These are phyloP conservation scores for Phacellophora camtschatica DNA, from an alignment of 30 jellyfish, hydroid and myxozoan genomes.

Conservation along the genomic window DNA sequence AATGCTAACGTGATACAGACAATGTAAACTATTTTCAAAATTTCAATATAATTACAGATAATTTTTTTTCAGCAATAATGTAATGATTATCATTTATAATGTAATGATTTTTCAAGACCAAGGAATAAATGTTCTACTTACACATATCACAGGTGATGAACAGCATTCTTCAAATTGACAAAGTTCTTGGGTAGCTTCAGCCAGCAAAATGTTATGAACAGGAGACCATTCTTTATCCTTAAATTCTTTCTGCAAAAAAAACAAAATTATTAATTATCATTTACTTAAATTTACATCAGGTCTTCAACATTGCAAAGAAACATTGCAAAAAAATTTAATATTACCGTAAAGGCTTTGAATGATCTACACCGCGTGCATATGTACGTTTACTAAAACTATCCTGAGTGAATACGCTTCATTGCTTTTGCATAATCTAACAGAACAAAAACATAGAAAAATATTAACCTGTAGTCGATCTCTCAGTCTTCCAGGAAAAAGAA, in stretches of 20 bases:
- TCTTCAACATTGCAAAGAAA: no score
- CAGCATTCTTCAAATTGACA: constrained; percentile 57
- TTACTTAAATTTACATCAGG: no score
- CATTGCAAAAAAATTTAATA: no score
- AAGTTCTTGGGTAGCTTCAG: constrained; percentile 66
- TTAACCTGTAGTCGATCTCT: constrained; percentile 71
- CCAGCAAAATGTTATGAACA: constrained; percentile 21
- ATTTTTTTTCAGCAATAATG: no score
- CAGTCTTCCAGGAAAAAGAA: constrained; percentile 66
- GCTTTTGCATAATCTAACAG: background rate
- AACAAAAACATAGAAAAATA: no score
- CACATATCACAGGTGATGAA: constrained; percentile 67
- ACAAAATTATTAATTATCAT: no score
- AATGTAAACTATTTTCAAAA: no score
- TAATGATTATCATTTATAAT: background rate
- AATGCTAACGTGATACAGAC: no score
- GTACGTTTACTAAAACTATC: no score
- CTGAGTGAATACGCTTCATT: background rate
- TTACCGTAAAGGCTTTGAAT: no score
- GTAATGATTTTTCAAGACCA: background rate
- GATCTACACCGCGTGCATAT: no score
- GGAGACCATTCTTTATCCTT: constrained; percentile 83
- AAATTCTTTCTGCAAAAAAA: constrained; percentile 55
- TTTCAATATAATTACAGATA: no score
- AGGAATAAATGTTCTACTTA: background rate